Base-by-base conservation (phyloP, 2,888 invertebrate species). In the Orchesellides sinensis region DNA sequence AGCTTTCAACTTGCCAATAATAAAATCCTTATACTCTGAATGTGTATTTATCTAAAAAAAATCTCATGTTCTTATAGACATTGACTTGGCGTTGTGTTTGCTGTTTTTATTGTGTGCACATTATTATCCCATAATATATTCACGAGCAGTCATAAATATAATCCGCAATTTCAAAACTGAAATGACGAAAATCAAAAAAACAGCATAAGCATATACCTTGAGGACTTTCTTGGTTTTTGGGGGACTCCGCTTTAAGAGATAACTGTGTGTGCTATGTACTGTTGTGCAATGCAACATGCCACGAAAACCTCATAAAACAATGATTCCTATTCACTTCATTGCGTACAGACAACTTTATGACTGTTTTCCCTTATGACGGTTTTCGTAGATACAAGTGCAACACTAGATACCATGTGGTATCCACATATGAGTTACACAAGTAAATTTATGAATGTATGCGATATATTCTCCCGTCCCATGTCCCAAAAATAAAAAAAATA, bases 231-330 rank as follows among this genome's bases (percentile, higher is more conserved):
- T 59, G 54, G 54, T 29, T 54, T 40, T n/a, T 2, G 10, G 32
- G 29, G 29, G 29, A 59, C 59, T 59, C 29, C 32, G 32, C 17
- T 17, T 8, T 29, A 19, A 29, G 29, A 59, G 29, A 59, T 59
- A 59, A 52, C 52, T n/a, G n/a, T n/a, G n/a, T n/a, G n/a, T n/a
- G n/a, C n/a, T 40, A 40, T 40, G n/a, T 10, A 10, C n/a, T 56
- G 70, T 70, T 70, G 70, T 70, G 70, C 70, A 70, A 70, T 70
- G 52, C 40, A 78, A 49, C 77, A 49, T 27, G 61, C 77, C 77
- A 75, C 65, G 77, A 78, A 78, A 78, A 78, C 45, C 77, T 69
- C 77, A 78, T 78, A 69, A 78, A 78, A 78, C 69, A 78, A 69
- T 61, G 61, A 78, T 32, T 40, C 25, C 32, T 70, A 54, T 78